These are phyloP conservation scores for Threskiornis aethiopicus DNA, from an alignment of 2,797 vertebrate genomes.

Conservation along the genomic window DNA sequence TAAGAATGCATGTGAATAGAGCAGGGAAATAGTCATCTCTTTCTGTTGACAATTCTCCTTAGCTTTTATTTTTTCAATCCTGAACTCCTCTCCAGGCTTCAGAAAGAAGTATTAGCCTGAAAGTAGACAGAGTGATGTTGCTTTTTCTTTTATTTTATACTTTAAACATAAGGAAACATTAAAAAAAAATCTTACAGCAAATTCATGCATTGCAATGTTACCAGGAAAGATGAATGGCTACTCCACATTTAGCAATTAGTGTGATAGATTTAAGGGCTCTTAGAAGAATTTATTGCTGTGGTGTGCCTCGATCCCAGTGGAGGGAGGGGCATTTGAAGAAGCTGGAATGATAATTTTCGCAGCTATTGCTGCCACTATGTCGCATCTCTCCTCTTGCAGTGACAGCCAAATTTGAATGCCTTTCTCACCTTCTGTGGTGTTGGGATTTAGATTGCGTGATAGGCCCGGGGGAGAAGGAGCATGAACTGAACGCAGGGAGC, in stretches of 20 bases:
- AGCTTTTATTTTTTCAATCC: neutral
- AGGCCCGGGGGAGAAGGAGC: neutral
- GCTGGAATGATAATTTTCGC: neutral
- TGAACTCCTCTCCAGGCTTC: neutral
- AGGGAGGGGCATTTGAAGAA: slow-evolving; percentile 9
- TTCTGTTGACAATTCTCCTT: neutral
- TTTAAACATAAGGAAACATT: slow-evolving; percentile 12
- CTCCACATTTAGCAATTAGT: slow-evolving; percentile 11
- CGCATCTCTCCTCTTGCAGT: neutral
- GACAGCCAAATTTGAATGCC: neutral
- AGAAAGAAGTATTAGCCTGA: neutral
- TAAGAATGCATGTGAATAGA: neutral
- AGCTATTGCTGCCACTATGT: neutral
- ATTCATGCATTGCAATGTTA: neutral
- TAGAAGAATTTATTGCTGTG: slow-evolving; percentile 45
- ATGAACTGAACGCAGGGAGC: neutral
- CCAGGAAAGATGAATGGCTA: neutral
- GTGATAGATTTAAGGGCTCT: slow-evolving; percentile 56
- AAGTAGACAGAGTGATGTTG: neutral
- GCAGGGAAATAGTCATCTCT: neutral
- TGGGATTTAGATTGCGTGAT: neutral
- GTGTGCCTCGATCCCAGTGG: neutral
- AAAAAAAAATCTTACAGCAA: neutral
- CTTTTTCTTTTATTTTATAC: neutral
- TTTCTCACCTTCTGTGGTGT: neutral